These are phyloP conservation scores for Artibeus jamaicensis DNA, from an alignment of 2,797 vertebrate genomes.

Conservation along the genomic window DNA sequence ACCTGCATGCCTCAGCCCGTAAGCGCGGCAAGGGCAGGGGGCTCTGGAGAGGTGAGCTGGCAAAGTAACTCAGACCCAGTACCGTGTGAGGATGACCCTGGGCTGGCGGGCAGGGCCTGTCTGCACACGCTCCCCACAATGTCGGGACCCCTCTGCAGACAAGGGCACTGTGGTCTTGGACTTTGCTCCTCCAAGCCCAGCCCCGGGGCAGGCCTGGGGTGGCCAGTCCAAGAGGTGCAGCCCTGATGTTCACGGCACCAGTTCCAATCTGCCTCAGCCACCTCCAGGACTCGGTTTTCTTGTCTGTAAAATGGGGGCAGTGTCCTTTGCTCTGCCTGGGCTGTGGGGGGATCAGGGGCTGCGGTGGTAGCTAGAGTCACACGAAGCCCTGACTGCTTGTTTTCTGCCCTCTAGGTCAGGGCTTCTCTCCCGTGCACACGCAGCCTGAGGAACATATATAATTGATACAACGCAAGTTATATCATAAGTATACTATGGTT, in stretches of 20 bases:
- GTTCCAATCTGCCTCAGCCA: not conserved
- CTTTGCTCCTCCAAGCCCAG: not conserved
- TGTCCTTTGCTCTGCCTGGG: not conserved
- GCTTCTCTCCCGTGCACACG: not conserved
- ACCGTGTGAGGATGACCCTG: not conserved
- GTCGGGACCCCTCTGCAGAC: not conserved
- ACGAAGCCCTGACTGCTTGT: not conserved
- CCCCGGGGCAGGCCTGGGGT: not conserved
- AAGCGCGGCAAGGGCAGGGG: not conserved
- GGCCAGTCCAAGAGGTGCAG: not conserved
- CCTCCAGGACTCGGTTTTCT: not conserved
- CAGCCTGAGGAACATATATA: no score
- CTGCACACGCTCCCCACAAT: not conserved
- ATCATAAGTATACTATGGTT: no score
- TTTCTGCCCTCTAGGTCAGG: not conserved
- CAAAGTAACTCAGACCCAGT: not conserved
- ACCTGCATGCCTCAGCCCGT: slow-evolving; percentile 34
- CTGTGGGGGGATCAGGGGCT: not conserved
- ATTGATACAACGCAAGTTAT: no score
- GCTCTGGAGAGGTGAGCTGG: not conserved
- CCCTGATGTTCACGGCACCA: not conserved
- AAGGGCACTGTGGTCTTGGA: not conserved
- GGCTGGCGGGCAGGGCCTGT: not conserved
- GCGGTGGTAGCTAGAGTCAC: not conserved
- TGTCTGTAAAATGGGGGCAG: not conserved